Conservation (phyloP, 2,113 vertebrate species). For the Calidris pugnax region DNA sequence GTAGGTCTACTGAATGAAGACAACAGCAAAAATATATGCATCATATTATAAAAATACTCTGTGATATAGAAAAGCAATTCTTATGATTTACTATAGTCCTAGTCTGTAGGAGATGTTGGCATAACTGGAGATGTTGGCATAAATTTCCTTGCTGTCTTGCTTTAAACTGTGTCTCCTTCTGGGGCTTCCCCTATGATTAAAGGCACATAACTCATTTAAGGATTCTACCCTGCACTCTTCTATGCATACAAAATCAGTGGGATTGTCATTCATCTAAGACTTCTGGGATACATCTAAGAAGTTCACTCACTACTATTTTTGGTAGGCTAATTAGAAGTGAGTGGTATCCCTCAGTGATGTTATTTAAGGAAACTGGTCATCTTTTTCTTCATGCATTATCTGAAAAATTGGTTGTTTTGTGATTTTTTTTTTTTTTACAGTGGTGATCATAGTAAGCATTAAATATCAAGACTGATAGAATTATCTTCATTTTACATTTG, state of each 20-base stretch:
- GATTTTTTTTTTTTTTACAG: background rate
- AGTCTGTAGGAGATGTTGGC: background rate
- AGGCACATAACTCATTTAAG: background rate
- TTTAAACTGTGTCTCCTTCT: background rate
- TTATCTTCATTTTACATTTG: background rate
- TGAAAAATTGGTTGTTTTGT: background rate
- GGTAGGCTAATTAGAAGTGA: background rate
- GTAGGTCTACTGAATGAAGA: background rate
- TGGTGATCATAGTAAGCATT: background rate
- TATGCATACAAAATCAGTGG: background rate
- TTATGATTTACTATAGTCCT: constrained; percentile 1
- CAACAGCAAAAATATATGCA: background rate
- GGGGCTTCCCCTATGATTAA: background rate
- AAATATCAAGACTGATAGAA: background rate
- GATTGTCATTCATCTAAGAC: background rate
- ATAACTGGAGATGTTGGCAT: background rate
- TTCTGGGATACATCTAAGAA: background rate
- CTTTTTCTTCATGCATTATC: background rate
- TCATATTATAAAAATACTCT: background rate
- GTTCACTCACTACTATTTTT: background rate
- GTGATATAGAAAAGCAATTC: constrained; percentile 1
- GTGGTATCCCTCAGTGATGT: background rate
- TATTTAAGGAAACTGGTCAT: background rate
- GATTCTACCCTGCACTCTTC: background rate
- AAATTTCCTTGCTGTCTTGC: background rate